These are phyloP conservation scores for Sebastes fasciatus DNA, from an alignment of 2,113 vertebrate genomes.

Conservation along the genomic window DNA sequence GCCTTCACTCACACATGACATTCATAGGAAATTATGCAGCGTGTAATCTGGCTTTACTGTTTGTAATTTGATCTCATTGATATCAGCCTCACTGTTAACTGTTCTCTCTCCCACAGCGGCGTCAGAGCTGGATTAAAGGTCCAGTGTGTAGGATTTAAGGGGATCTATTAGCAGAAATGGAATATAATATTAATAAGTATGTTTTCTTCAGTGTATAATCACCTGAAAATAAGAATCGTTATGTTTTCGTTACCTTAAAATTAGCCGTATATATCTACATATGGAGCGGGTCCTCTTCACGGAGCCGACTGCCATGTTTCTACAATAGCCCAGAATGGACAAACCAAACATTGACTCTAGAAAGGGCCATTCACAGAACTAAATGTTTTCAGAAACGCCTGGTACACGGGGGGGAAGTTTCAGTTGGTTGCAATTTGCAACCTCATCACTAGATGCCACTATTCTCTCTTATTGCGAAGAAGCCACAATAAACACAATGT, in stretches of 20 bases:
- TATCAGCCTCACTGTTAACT: neutral
- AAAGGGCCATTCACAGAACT: neutral
- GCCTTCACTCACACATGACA: neutral
- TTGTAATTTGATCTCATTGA: neutral
- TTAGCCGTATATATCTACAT: too few relatives aligned
- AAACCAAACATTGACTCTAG: neutral
- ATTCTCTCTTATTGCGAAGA: neutral
- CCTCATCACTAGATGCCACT: neutral
- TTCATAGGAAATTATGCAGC: neutral
- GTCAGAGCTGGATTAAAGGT: neutral
- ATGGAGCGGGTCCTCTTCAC: too few relatives aligned
- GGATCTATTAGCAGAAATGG: neutral
- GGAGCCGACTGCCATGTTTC: neutral
- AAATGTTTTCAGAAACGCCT: too few relatives aligned
- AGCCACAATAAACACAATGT: neutral
- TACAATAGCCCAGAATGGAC: neutral
- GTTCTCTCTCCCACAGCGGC: neutral
- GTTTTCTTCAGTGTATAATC: neutral
- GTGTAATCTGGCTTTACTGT: neutral
- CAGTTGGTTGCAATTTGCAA: neutral
- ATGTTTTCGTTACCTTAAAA: too few relatives aligned
- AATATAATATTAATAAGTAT: neutral
- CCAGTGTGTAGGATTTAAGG: neutral
- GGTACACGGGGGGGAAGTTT: neutral
- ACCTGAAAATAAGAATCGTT: neutral